These are phyloP conservation scores for Cheilosia vulpina DNA, from an alignment of 2,888 invertebrate species.

Conservation along the genomic window DNA sequence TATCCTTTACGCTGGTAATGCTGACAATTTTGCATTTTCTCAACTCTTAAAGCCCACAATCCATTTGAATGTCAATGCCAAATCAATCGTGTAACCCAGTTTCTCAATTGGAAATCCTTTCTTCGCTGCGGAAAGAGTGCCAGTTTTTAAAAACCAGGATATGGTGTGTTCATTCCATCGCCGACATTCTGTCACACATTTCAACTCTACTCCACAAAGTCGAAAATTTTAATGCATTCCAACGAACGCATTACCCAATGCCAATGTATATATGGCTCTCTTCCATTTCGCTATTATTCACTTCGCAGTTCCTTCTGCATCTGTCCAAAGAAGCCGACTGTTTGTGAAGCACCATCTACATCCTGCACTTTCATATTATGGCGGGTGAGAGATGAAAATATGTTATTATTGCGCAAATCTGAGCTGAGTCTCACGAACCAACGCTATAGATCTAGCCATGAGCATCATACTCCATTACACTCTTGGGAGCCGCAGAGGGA, in stretches of 20 bases:
- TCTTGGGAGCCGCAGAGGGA: constrained; percentile 44
- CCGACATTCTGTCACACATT: background rate
- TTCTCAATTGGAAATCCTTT: background rate
- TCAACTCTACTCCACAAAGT: constrained; percentile 11
- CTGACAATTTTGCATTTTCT: too few relatives aligned
- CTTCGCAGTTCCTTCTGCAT: constrained; percentile 47
- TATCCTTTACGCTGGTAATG: too few relatives aligned
- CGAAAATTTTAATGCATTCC: constrained; percentile 50
- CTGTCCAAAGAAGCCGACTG: constrained; percentile 40
- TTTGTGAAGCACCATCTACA: constrained; percentile 44
- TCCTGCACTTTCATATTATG: constrained; percentile 44
- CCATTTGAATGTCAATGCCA: too few relatives aligned
- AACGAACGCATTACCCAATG: constrained; percentile 44
- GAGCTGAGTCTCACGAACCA: constrained; percentile 40
- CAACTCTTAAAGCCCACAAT: too few relatives aligned
- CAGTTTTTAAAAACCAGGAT: background rate
- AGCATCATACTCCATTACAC: constrained; percentile 72
- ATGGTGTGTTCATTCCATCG: background rate
- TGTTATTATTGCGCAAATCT: constrained; percentile 51
- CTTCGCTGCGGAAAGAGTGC: background rate
- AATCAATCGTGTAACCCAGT: too few relatives aligned
- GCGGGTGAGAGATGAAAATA: constrained; percentile 51
- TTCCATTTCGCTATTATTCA: constrained; percentile 44
- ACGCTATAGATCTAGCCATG: constrained; percentile 39
- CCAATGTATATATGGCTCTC: background rate